A percentile compares a stretch with the other conserved stretches of the same genome.
Evolutionary conservation across 2,888 invertebrate species (phyloP).

Genomic region (Didymodactylos carnosus): DNA sequence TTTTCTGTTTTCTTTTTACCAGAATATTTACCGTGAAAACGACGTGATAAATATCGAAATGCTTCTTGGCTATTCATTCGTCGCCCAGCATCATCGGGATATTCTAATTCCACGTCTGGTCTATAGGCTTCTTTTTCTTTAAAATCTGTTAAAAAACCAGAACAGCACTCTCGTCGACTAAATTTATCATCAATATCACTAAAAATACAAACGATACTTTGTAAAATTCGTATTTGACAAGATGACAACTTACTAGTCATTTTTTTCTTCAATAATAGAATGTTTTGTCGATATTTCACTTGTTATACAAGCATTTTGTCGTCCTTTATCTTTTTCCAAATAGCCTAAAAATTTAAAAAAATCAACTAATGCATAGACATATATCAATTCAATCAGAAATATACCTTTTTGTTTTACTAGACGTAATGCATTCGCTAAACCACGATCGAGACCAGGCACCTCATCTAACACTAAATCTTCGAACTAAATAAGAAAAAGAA

Average conservation of each 20-base stretch:
- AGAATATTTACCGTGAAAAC: conserved; percentile 96
- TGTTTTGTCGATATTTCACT: conserved; percentile 7
- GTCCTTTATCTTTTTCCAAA: conserved; percentile 8
- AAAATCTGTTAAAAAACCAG: conserved; percentile 68
- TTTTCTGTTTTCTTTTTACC: conserved; percentile 96
- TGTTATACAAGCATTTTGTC: conserved; percentile 1
- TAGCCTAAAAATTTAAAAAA: background rate
- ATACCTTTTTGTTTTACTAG: conserved; percentile 68
- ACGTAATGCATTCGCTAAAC: conserved; percentile 70
- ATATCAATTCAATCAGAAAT: background rate
- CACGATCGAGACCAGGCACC: conserved; percentile 69
- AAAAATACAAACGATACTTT: conserved; percentile 13
- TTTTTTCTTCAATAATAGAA: conserved; percentile 8
- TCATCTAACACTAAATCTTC: conserved; percentile 48
- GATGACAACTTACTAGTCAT: background rate
- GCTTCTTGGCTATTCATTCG: conserved; percentile 83
- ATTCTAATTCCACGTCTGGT: conserved; percentile 81
- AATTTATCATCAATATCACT: conserved; percentile 25
- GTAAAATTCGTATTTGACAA: background rate
- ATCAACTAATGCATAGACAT: background rate
- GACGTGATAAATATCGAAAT: conserved; percentile 74
- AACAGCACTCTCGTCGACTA: conserved; percentile 14
- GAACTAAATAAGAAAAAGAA: too few species aligned
- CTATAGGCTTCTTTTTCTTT: conserved; percentile 71
- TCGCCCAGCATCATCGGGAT: conserved; percentile 85